Percentiles rank a stretch among this genome's conserved stretches.
These are phyloP conservation scores for Ameiurus melas DNA, from an alignment of 2,113 vertebrate genomes.

Conservation along the genomic window DNA sequence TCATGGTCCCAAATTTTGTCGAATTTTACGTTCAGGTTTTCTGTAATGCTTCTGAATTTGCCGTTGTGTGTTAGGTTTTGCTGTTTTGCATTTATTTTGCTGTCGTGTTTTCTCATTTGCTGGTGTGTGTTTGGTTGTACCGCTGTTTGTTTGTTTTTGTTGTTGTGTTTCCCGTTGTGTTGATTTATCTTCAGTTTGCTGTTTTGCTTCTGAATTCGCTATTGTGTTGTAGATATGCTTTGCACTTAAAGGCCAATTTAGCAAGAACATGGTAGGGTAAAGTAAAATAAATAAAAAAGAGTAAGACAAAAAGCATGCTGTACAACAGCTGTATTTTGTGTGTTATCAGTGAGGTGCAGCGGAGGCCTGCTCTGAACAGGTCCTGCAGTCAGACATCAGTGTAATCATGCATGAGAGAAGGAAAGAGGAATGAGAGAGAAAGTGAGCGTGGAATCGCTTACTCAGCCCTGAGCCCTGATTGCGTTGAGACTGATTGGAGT, in stretches of 20 bases:
- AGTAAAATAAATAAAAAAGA: not conserved
- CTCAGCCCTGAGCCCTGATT: conserved; percentile 43
- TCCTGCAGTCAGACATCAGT: not conserved
- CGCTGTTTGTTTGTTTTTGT: not conserved
- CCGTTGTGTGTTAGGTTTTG: no score
- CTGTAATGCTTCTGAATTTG: no score
- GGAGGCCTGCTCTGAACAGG: not conserved
- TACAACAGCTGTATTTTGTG: not conserved
- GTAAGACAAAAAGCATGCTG: not conserved
- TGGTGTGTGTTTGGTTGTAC: not conserved
- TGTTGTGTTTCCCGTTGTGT: not conserved
- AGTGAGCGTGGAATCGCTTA: conserved; percentile 12
- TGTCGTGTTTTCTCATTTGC: no score
- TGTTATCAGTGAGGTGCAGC: not conserved
- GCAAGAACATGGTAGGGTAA: not conserved
- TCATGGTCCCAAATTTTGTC: no score
- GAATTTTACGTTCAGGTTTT: no score
- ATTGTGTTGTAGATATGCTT: not conserved
- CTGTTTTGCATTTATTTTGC: not conserved
- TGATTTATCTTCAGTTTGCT: no score
- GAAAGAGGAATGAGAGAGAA: not conserved
- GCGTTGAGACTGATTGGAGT: conserved; percentile 50
- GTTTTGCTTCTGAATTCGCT: no score
- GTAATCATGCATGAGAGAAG: conserved; percentile 26
- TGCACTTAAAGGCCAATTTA: not conserved